These are phyloP conservation scores for Hypomecis punctinalis DNA, from an alignment of 2,888 invertebrate species.

Conservation along the genomic window DNA sequence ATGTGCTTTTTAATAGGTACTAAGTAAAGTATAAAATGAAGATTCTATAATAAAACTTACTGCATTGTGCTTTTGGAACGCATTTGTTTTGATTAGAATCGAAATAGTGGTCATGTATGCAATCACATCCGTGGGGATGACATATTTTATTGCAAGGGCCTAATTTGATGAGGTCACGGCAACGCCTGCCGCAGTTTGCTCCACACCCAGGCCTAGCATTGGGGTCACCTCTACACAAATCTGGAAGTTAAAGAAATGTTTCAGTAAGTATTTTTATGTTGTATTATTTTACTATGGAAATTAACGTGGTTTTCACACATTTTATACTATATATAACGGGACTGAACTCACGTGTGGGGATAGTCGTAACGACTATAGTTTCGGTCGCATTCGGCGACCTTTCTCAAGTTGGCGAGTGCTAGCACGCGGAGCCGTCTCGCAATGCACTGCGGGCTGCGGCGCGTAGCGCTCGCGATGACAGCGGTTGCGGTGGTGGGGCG, in stretches of 20 bases:
- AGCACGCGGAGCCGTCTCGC: too few relatives aligned
- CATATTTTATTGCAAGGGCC: conserved; percentile 39
- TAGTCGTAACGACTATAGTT: too few relatives aligned
- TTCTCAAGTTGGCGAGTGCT: too few relatives aligned
- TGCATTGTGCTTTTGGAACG: conserved; percentile 47
- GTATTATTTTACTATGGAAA: too few relatives aligned
- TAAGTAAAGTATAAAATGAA: neutral
- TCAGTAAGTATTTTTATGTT: neutral
- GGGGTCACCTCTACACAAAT: conserved; percentile 46
- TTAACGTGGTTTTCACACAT: too few relatives aligned
- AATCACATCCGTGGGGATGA: conserved; percentile 44
- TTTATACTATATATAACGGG: too few relatives aligned
- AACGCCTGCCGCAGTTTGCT: conserved; percentile 46
- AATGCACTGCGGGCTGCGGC: too few relatives aligned
- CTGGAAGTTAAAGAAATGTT: conserved; percentile 37
- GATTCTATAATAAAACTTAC: conserved; percentile 35
- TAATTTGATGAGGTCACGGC: conserved; percentile 42
- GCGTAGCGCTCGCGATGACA: too few relatives aligned
- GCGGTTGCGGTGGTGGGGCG: too few relatives aligned
- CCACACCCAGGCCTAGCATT: conserved; percentile 51
- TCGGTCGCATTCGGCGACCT: too few relatives aligned
- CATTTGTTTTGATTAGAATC: conserved; percentile 40
- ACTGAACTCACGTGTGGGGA: too few relatives aligned
- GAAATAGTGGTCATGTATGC: conserved; percentile 41
- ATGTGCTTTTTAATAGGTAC: too few relatives aligned